Evolutionary conservation across 2,797 vertebrate species (phyloP).

Genomic region (Pseudopleuronectes americanus): DNA sequence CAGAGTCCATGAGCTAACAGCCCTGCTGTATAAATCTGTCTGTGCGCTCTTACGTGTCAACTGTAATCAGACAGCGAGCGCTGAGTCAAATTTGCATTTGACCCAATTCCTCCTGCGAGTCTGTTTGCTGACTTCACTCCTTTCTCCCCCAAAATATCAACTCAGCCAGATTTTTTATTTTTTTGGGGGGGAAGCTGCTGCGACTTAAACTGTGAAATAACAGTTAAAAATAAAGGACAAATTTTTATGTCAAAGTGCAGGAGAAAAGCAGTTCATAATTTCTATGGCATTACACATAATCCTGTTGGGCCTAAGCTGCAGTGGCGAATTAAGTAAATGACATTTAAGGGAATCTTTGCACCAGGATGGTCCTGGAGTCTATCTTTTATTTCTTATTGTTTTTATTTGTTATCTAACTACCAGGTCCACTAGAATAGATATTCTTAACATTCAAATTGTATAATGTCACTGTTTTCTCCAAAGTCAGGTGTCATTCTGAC

Average conservation of each 20-base stretch:
- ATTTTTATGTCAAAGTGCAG: conserved; percentile 1
- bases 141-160: conserved; percentile 34
- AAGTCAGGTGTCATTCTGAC: too few species aligned
- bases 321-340: conserved; percentile 42
- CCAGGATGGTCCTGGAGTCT: conserved; percentile 9
- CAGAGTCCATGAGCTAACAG: conserved; percentile 27
- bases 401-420: too few species aligned
- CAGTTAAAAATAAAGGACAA: neutral
- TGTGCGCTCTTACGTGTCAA: conserved; percentile 43
- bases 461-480: too few species aligned
- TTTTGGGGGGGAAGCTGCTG: neutral
- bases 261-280: conserved; percentile 8
- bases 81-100: conserved; percentile 71
- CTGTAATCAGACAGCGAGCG: conserved; percentile 55
- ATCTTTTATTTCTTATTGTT: conserved; percentile 30
- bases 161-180: conserved; percentile 22
- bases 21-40: conserved; percentile 34
- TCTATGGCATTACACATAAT: conserved; percentile 36
- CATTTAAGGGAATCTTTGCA: conserved; percentile 60
- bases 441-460: too few species aligned
- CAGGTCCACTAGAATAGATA: too few species aligned
- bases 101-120: conserved; percentile 64
- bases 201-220: conserved; percentile 10
- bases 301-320: conserved; percentile 45
- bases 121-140: conserved; percentile 31